Evolutionary conservation across 2,888 invertebrate genomes (phyloP), one percentile per base, ranked within the genome.

Genomic region (Tiliacea citrago): DNA sequence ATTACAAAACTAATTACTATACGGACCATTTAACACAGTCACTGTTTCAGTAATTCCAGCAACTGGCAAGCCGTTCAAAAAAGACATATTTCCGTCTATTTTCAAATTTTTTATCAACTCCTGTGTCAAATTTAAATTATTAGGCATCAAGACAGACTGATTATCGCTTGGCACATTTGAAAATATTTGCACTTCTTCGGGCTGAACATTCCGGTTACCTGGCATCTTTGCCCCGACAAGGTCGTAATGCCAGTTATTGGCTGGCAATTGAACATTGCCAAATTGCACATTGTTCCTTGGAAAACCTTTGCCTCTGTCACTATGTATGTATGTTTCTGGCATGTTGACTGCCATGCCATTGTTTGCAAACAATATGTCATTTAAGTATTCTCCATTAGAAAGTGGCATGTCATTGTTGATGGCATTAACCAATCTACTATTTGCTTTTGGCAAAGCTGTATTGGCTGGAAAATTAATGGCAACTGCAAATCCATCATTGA

Each of bases 31-130:
- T 16, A 93, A 69, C 13, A 90, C 79, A 0, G 89, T 87, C 0
- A 91, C 86, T 5, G 90, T 88, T 75, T 93, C 93, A 0, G 90
- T 88, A n/a, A 91, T 84, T 35, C 90, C 88, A 73, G 90, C 88
- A 12, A 92, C 86, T 84, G 92, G 92, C 78, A 92, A 78, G 2
- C 92, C 92, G 75, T 90, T 91, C 3, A 89, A 82, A n/a, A 90
- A 81, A 68, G 92, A 91, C 66, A 91, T 78, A 70, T 80, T 87
- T 2, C 79, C 75, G 61, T 86, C 83, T 12, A 80, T 81, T 63
- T 79, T 24, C 9, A 83, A 55, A 66, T 69, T 76, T 10, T 76
- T 81, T 3, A 63, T 29, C 16, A 83, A 66, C 7, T 74, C 76
- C 6, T 76, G 75, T 12, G 35, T 70, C 7, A 83, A 75, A 73